Conservation (phyloP, 2,888 invertebrate genomes). For the Itoplectis maculator region DNA sequence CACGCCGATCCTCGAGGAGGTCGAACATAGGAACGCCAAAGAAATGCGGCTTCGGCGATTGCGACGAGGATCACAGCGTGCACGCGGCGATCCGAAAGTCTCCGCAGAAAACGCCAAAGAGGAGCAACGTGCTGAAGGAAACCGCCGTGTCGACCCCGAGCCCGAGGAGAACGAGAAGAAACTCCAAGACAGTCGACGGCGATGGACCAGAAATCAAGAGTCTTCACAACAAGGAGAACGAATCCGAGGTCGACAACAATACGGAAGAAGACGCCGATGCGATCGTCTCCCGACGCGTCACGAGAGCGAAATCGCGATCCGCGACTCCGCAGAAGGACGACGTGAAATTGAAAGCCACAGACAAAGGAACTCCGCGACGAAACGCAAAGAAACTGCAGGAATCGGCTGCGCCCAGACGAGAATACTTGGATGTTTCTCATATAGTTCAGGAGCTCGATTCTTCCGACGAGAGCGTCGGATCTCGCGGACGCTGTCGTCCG, state of each 20-base stretch:
- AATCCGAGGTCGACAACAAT: constrained; percentile 3
- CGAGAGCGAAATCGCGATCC: constrained; percentile 1
- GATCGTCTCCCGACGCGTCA: not conserved
- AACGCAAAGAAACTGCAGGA: not conserved
- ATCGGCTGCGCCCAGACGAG: not conserved
- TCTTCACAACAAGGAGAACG: constrained; percentile 36
- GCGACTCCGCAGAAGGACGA: constrained; percentile 22
- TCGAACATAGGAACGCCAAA: constrained; percentile 42
- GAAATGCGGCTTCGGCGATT: constrained; percentile 38
- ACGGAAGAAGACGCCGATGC: not conserved
- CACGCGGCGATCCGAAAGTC: not conserved
- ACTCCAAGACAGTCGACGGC: not conserved
- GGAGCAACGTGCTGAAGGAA: not conserved
- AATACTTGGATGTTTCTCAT: not conserved
- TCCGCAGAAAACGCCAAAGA: constrained; percentile 1
- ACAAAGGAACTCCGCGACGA: constrained; percentile 33
- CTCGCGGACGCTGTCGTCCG: not conserved
- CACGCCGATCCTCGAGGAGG: constrained; percentile 45
- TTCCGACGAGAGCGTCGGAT: not conserved
- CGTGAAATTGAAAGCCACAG: not conserved
- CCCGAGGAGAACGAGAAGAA: constrained; percentile 2
- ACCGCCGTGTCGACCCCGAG: not conserved
- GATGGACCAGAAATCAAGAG: constrained; percentile 6
- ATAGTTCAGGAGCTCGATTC: not conserved
- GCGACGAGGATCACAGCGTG: constrained; percentile 29